Conservation (phyloP, 2,888 invertebrate species). For the Omphaloscelis lunosa region DNA sequence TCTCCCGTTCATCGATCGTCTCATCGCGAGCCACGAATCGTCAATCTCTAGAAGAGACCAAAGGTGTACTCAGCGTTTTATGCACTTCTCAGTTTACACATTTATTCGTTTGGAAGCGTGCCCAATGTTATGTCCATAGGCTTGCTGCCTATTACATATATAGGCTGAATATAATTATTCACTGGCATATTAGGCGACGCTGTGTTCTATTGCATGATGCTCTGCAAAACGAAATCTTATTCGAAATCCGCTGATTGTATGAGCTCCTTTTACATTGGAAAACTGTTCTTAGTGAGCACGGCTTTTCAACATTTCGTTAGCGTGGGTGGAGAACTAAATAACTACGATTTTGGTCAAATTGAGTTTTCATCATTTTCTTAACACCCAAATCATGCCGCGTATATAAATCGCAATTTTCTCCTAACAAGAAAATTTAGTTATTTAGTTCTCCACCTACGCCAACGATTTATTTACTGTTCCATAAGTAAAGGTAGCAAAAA, state of each 20-base stretch:
- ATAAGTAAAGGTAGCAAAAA: too few relatives aligned
- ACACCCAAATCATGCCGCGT: too few relatives aligned
- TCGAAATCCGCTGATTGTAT: not conserved
- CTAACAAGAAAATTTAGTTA: too few relatives aligned
- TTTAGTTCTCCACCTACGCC: too few relatives aligned
- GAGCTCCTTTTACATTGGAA: not conserved
- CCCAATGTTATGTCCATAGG: constrained; percentile 41
- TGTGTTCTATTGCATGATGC: not conserved
- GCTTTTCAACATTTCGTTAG: not conserved
- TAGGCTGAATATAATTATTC: constrained; percentile 18
- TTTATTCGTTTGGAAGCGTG: constrained; percentile 39
- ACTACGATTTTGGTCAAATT: too few relatives aligned
- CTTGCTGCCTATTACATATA: constrained; percentile 15
- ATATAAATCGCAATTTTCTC: too few relatives aligned
- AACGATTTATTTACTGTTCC: not conserved
- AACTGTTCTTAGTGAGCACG: not conserved
- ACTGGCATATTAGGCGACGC: not conserved
- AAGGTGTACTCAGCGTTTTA: constrained; percentile 24
- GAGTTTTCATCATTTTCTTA: too few relatives aligned
- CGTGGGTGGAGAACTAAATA: too few relatives aligned
- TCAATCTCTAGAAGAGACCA: constrained; percentile 19
- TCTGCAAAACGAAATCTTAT: not conserved
- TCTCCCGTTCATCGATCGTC: constrained; percentile 15
- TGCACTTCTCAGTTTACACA: constrained; percentile 37
- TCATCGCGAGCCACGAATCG: not conserved